A percentile compares a stretch with the other conserved stretches of the same genome.
Conservation (phyloP, 2,888 invertebrate species). For the Hymenopus coronatus region DNA sequence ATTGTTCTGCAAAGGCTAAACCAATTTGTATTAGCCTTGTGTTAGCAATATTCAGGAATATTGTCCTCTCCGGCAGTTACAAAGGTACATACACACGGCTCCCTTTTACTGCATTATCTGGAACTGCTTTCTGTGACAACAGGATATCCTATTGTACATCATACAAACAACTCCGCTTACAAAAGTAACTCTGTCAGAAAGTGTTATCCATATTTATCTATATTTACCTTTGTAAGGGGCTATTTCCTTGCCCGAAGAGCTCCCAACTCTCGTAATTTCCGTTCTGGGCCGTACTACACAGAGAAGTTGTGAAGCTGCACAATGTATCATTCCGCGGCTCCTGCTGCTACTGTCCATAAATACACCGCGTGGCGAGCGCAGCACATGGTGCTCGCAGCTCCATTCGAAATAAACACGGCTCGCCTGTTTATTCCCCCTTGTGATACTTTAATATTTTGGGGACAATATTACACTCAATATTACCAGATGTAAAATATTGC, state of each 20-base stretch:
- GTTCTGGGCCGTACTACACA: not conserved
- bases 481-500: too few relatives aligned
- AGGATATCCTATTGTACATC: too few relatives aligned
- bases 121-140: not conserved
- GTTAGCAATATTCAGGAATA: too few relatives aligned
- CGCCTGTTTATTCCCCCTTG: not conserved
- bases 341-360: not conserved
- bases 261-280: not conserved
- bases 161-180: not conserved
- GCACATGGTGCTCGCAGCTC: not conserved
- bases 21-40: too few relatives aligned
- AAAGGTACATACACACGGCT: too few relatives aligned
- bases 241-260: not conserved
- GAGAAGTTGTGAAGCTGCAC: not conserved
- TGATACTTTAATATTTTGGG: not conserved
- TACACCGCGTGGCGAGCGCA: not conserved
- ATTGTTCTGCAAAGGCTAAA: too few relatives aligned
- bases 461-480: too few relatives aligned
- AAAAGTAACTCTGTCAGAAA: not conserved
- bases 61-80: too few relatives aligned
- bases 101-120: not conserved
- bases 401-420: not conserved
- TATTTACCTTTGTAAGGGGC: not conserved
- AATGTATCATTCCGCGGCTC: not conserved
- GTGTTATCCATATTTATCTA: not conserved